phyloP scores from a whole-genome alignment of 2,113 vertebrate species.

The Corvus moneduloides region DNA sequence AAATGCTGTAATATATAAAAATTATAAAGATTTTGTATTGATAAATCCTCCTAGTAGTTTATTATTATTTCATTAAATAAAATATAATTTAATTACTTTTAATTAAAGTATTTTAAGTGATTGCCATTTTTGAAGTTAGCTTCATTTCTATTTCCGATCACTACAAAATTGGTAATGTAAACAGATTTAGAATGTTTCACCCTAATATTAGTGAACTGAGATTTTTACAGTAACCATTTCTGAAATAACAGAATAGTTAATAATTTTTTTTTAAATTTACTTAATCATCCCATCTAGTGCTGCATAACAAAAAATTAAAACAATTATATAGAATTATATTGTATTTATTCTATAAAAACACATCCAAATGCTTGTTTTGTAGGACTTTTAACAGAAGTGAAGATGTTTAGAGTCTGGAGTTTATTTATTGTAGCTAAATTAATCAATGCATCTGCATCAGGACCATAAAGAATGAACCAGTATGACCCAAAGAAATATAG shows the following conservation, averaged over 20 bases:
- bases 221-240: background rate
- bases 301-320: background rate
- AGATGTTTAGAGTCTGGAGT: background rate
- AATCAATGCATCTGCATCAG: background rate
- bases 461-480: background rate
- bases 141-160: background rate
- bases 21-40: background rate
- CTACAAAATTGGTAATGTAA: background rate
- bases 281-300: background rate
- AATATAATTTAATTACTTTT: background rate
- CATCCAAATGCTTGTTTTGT: background rate
- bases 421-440: background rate
- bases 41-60: background rate
- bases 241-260: background rate
- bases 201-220: background rate
- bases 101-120: background rate
- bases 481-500: background rate
- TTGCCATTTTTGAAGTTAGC: background rate
- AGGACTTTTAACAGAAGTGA: background rate
- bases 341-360: background rate
- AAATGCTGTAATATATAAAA: conserved; percentile 47
- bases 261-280: background rate
- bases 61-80: background rate
- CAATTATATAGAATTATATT: background rate
- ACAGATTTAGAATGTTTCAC: background rate